A percentile compares a stretch with the other conserved stretches of the same genome.
These are phyloP conservation scores for Andrena flavipes DNA, from an alignment of 2,888 invertebrate genomes.

Conservation along the genomic window DNA sequence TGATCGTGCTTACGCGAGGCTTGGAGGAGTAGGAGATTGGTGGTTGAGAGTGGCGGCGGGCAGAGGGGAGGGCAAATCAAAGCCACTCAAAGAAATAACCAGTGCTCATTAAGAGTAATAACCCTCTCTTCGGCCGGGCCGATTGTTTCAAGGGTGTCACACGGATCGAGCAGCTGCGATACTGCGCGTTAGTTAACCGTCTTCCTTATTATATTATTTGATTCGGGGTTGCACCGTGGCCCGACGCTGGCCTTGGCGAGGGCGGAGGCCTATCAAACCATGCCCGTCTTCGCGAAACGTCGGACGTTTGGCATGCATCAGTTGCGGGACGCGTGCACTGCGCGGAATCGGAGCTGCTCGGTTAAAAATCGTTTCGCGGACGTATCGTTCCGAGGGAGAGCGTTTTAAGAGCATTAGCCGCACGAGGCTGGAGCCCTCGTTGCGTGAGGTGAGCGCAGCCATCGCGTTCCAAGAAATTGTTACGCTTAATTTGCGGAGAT, in stretches of 20 bases:
- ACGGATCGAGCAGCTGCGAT: slow-evolving; percentile 75
- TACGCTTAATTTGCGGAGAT: slow-evolving; percentile 21
- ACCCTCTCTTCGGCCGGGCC: slow-evolving; percentile 75
- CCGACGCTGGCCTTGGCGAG: slow-evolving; percentile 51
- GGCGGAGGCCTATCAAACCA: slow-evolving; percentile 19
- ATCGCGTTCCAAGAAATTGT: slow-evolving; percentile 39
- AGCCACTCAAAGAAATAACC: slow-evolving; percentile 84
- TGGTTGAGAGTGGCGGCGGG: not conserved
- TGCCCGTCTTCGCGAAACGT: slow-evolving; percentile 31
- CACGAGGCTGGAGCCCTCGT: slow-evolving; percentile 5
- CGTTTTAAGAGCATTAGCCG: slow-evolving; percentile 15
- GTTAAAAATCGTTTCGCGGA: slow-evolving; percentile 15
- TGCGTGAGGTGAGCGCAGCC: slow-evolving; percentile 5
- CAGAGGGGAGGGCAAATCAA: slow-evolving; percentile 78
- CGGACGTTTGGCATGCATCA: not conserved
- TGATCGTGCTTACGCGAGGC: slow-evolving; percentile 29
- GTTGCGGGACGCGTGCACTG: not conserved
- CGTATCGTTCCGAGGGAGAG: slow-evolving; percentile 9
- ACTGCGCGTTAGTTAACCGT: slow-evolving; percentile 70
- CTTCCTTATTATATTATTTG: slow-evolving; percentile 78
- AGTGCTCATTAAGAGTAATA: slow-evolving; percentile 83
- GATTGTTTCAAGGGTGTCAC: slow-evolving; percentile 84
- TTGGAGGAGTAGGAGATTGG: slow-evolving; percentile 44
- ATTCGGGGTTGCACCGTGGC: slow-evolving; percentile 49
- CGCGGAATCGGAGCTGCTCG: slow-evolving; percentile 1